A percentile compares a stretch with the other conserved stretches of the same genome.
These are phyloP conservation scores for Heteromyza rotundicornis DNA, from an alignment of 2,888 invertebrate genomes.

Conservation along the genomic window DNA sequence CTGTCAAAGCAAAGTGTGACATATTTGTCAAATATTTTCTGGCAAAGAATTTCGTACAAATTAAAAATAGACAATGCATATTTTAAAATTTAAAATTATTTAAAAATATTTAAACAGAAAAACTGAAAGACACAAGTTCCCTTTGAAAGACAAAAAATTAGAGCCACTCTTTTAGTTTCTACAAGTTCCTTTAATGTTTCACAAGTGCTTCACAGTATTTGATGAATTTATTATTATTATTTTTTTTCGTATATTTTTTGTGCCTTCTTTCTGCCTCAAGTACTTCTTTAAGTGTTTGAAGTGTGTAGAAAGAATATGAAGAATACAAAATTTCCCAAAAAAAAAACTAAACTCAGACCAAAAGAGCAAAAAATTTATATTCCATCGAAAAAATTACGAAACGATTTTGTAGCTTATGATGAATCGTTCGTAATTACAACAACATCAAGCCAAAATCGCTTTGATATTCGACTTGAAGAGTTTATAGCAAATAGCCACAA, in stretches of 20 bases:
- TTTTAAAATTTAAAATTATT: too few species aligned
- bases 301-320: conserved; percentile 13
- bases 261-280: conserved; percentile 10
- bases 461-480: not conserved
- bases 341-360: not conserved
- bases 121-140: too few species aligned
- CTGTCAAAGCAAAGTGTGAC: too few species aligned
- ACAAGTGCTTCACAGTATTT: too few species aligned
- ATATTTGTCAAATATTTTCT: too few species aligned
- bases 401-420: not conserved
- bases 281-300: conserved; percentile 12
- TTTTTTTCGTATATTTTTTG: not conserved
- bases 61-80: too few species aligned
- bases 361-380: not conserved
- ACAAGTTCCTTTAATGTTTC: conserved; percentile 9
- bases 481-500: too few species aligned
- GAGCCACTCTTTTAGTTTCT: too few species aligned
- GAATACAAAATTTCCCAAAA: not conserved
- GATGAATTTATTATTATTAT: not conserved
- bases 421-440: conserved; percentile 7
- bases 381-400: not conserved
- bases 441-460: not conserved
- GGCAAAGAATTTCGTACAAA: too few species aligned
- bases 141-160: too few species aligned
- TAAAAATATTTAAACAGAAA: too few species aligned